Percentiles rank a stretch among this genome's conserved stretches.
These are phyloP conservation scores for Pheosia gnoma DNA, from an alignment of 2,888 invertebrate species.

Conservation along the genomic window DNA sequence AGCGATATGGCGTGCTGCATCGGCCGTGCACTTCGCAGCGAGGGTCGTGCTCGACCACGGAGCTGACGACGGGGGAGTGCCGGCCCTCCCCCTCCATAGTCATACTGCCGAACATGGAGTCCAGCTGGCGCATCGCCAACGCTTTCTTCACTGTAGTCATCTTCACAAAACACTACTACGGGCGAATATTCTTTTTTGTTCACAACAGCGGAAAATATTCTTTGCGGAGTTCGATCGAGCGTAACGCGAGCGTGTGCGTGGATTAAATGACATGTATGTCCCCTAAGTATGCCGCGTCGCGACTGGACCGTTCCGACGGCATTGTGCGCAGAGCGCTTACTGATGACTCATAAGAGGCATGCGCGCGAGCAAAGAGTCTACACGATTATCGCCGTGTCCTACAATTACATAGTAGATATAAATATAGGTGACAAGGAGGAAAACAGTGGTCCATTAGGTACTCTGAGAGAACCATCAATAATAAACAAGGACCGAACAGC, in stretches of 20 bases:
- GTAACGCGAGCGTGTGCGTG: slow-evolving; percentile 52
- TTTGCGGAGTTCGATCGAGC: slow-evolving; percentile 47
- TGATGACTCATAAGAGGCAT: slow-evolving; percentile 75
- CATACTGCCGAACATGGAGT: slow-evolving; percentile 88
- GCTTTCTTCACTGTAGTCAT: slow-evolving; percentile 85
- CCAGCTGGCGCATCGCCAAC: slow-evolving; percentile 88
- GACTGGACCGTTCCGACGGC: slow-evolving; percentile 77
- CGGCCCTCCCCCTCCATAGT: slow-evolving; percentile 82
- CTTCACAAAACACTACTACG: slow-evolving; percentile 48
- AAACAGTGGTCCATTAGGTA: slow-evolving; percentile 67
- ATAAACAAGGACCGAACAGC: slow-evolving; percentile 64
- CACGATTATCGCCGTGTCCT: slow-evolving; percentile 69
- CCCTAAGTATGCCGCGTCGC: slow-evolving; percentile 78
- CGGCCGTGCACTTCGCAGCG: slow-evolving; percentile 90
- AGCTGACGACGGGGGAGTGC: slow-evolving; percentile 73
- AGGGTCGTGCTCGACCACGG: slow-evolving; percentile 83
- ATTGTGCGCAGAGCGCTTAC: slow-evolving; percentile 77
- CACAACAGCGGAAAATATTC: slow-evolving; percentile 48
- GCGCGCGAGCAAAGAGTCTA: slow-evolving; percentile 75
- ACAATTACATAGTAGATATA: slow-evolving; percentile 71
- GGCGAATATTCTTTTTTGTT: slow-evolving; percentile 44
- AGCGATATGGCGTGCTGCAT: slow-evolving; percentile 72
- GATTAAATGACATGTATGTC: slow-evolving; percentile 77
- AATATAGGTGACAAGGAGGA: slow-evolving; percentile 75
- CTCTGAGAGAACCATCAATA: slow-evolving; percentile 58